Evolutionary conservation across 2,797 vertebrate species (phyloP), one percentile per base, ranked within the genome.

Genomic region (Pangasius djambal): DNA sequence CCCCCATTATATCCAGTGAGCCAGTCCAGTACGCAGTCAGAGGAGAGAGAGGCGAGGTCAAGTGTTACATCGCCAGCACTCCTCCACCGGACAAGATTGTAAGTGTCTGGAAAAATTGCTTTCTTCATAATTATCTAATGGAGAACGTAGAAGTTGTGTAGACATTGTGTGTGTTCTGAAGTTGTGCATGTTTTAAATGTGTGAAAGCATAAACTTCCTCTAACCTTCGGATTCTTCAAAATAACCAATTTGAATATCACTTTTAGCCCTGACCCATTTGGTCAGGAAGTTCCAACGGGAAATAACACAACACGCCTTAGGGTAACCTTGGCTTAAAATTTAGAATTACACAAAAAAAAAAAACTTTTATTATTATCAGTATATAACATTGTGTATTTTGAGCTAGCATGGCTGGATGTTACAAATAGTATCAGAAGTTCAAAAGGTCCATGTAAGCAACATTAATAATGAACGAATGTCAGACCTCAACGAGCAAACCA

Each of bases 1-100:
- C 98, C 5, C 98, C 98, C 28, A 97, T 98, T 91, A 99, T 99
- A 95, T 98, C 98, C 88, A 99, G 98, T 0, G 97, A 99, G n/a
- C 93, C 97, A 0, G 95, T 97, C 85, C 98, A 99, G 94, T 97
- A 97, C 0, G 98, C 98, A 0, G 96, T 94, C 18, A 95, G 97
- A 31, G 98, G 98, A 0, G 97, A 98, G 82, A 95, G 96, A 0
- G 98, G 98, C 74, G 97, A 98, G 91, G 97, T 99, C 90, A 98
- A 98, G 79, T 99, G 98, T 90, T 98, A 97, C 95, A 99, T 98
- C 0, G 97, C 97, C 87, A 99, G 98, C 92, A 98, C 97, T 0
- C 98, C 98, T 0, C 97, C 97, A 0, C 98, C 98, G 0, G 98
- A 99, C 94, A 98, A 98, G 93, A 99, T 98, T 16, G 98, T 99